Conservation (phyloP, 2,113 vertebrate genomes). For the Brachyhypopomus gauderio region DNA sequence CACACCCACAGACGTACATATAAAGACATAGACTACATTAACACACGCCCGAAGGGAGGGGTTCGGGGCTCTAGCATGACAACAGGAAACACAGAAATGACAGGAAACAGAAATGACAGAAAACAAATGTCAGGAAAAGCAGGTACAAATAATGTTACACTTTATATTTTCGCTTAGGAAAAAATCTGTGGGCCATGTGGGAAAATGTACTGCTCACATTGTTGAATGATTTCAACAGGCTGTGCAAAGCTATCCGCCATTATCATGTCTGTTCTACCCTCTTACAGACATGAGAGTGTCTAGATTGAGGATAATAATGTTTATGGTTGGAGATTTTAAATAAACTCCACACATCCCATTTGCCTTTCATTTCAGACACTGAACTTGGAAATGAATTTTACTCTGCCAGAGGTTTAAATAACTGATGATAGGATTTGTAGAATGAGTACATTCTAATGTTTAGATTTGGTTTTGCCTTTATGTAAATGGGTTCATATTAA, state of each 20-base stretch:
- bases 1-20: no score
- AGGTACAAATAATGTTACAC: background rate
- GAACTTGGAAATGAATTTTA: slow-evolving; percentile 34
- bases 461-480: slow-evolving; percentile 28
- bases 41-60: no score
- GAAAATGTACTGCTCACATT: slow-evolving; percentile 5
- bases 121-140: background rate
- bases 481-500: slow-evolving; percentile 30
- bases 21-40: no score
- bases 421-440: slow-evolving; percentile 8
- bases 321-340: slow-evolving; percentile 41
- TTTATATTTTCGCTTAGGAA: slow-evolving; percentile 10
- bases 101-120: no score
- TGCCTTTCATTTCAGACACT: slow-evolving; percentile 41
- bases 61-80: no score
- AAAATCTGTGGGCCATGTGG: slow-evolving; percentile 14
- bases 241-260: slow-evolving; percentile 12
- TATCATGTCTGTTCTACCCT: slow-evolving; percentile 27
- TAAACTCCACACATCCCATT: slow-evolving; percentile 47
- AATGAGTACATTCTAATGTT: slow-evolving; percentile 8
- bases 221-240: slow-evolving; percentile 14
- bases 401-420: slow-evolving; percentile 2
- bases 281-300: slow-evolving; percentile 35
- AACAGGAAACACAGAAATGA: no score
- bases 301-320: slow-evolving; percentile 52